Percentiles rank a stretch among this genome's conserved stretches.
Evolutionary conservation across 2,113 vertebrate genomes (phyloP).

Genomic region (Odontophorus gujanensis): DNA sequence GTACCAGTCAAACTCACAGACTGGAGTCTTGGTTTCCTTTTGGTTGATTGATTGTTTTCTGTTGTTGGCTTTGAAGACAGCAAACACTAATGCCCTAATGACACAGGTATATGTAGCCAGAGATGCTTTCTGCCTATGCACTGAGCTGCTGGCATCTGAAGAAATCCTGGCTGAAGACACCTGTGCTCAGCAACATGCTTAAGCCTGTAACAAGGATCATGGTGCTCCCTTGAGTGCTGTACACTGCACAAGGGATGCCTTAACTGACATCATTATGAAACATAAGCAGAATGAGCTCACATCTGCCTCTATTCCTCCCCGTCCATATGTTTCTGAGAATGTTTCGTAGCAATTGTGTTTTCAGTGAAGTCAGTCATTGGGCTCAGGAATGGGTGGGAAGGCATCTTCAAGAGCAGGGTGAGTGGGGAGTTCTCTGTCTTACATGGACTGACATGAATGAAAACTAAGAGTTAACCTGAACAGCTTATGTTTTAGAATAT

Average conservation of each 20-base stretch:
- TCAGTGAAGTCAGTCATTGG: background rate
- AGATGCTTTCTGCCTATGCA: background rate
- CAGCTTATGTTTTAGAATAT: background rate
- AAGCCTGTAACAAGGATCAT: background rate
- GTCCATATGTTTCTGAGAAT: fast-evolving
- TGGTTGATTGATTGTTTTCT: background rate
- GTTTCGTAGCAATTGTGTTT: background rate
- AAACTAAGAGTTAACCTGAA: fast-evolving
- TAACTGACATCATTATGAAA: background rate
- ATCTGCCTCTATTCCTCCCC: fast-evolving
- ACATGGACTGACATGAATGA: fast-evolving
- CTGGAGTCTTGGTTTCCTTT: background rate
- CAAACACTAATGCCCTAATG: too few relatives aligned
- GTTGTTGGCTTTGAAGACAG: background rate
- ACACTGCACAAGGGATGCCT: background rate
- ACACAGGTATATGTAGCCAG: fast-evolving
- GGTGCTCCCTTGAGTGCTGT: background rate
- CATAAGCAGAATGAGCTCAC: background rate
- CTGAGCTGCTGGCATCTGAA: fast-evolving
- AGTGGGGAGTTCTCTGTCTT: background rate
- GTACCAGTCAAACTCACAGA: background rate
- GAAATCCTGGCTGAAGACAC: background rate
- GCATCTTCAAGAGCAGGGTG: background rate
- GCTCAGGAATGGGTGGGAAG: background rate
- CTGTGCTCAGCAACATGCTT: background rate